Evolutionary conservation across 1,140 invertebrate species (phyloP), one percentile per base, ranked within the genome.

Genomic region (Rhyacophila brunnea): DNA sequence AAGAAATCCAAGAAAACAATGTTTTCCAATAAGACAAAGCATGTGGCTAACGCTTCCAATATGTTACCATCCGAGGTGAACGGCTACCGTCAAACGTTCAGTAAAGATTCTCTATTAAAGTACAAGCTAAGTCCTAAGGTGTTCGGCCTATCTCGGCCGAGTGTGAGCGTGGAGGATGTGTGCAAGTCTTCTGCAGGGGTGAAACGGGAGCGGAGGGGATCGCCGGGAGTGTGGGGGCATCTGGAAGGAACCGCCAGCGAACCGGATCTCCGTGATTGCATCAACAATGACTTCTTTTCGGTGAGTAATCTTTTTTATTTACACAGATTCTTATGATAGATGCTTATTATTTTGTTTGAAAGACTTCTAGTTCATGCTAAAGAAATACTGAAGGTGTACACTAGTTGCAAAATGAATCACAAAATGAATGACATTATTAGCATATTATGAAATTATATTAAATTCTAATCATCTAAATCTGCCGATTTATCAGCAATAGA

Each of bases 111-210:
- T 20, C 52, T 71, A 10, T 63, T 70, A 58, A 64, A 66, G 47
- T 68, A 78, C 51, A 83, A 83, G 68, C 68, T 83, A 17, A 84
- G 81, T 66, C 83, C 83, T 0, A 85, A 85, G 71, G 81, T 83
- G 6, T 85, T 81, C 57, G 71, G 72, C 18, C 57, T 74, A 2
- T 67, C 60, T 6, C 80, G 74, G 63, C 76, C 68, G 0, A 71
- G 76, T 38, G 79, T 81, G 43, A 85, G 84, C 67, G 76, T 83
- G 52, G 83, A 86, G 62, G 79, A 86, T 64, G 60, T 85, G 7
- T 62, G 64, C 51, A 53, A 56, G 40, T 47, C 54, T 17, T 54
- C 59, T 14, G 34, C 32, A 28, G 49, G 46, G 34, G 56, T 40
- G 28, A 64, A 52, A 50, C 23, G n/a, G 32, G 4, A 40, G 20